phyloP scores from a whole-genome alignment of 2,888 invertebrate genomes.

The Plagodis dolabraria region DNA sequence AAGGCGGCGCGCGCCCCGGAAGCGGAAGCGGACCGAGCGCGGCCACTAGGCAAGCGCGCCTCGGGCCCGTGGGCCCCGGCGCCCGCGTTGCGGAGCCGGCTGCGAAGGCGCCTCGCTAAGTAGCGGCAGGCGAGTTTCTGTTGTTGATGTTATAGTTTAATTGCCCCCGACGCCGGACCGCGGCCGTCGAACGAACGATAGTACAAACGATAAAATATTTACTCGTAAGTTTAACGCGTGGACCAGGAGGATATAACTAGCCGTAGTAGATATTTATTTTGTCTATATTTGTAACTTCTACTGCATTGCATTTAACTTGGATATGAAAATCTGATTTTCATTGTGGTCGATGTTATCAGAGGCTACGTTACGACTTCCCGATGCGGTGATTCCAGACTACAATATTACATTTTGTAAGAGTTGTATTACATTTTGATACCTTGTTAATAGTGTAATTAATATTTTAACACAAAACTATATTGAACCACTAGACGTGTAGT shows the following conservation, averaged over 20 bases:
- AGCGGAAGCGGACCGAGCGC: slow-evolving; percentile 44
- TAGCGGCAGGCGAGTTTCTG: slow-evolving; percentile 47
- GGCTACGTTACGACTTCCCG: slow-evolving; percentile 40
- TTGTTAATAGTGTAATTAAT: slow-evolving; percentile 38
- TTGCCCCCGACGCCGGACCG: slow-evolving; percentile 27
- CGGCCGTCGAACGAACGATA: slow-evolving; percentile 56
- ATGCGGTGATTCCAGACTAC: slow-evolving; percentile 31
- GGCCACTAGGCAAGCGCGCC: slow-evolving; percentile 67
- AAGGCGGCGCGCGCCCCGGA: slow-evolving; percentile 56
- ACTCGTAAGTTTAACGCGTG: slow-evolving; percentile 75
- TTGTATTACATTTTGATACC: slow-evolving; percentile 45
- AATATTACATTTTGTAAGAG: slow-evolving; percentile 16
- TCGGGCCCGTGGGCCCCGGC: background rate
- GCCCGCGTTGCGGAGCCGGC: background rate
- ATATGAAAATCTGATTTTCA: slow-evolving; percentile 73
- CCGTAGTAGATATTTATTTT: slow-evolving; percentile 78
- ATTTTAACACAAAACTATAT: slow-evolving; percentile 42
- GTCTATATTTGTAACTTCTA: slow-evolving; percentile 71
- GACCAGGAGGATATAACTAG: slow-evolving; percentile 76
- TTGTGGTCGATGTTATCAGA: slow-evolving; percentile 36
- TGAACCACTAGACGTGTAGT: slow-evolving; percentile 42
- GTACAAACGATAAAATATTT: slow-evolving; percentile 79
- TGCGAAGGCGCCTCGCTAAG: background rate
- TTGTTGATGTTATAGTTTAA: slow-evolving; percentile 55
- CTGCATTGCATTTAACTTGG: slow-evolving; percentile 74